Percentiles rank a stretch among this genome's conserved stretches.
Conservation (phyloP, 2,888 invertebrate species). For the Nomada fucata region DNA sequence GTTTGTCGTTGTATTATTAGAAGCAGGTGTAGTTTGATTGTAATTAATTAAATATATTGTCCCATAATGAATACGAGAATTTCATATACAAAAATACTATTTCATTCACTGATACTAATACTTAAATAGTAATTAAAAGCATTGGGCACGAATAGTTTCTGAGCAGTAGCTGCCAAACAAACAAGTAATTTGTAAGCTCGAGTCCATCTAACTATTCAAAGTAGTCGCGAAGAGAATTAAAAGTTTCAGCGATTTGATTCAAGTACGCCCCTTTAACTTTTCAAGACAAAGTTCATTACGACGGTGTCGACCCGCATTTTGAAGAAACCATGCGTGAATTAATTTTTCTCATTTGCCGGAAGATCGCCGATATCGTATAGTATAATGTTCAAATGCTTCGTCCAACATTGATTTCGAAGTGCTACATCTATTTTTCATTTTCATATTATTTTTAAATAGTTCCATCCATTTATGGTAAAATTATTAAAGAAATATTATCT, state of each 20-base stretch:
- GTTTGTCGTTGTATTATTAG: no score
- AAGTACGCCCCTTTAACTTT: constrained; percentile 11
- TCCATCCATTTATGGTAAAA: no score
- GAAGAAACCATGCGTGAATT: constrained; percentile 18
- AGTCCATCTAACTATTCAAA: constrained; percentile 43
- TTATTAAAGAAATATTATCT: no score
- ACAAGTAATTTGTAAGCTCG: constrained; percentile 32
- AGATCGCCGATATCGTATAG: neutral
- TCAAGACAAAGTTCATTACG: constrained; percentile 32
- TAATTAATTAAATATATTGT: no score
- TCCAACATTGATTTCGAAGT: no score
- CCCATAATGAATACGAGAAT: no score
- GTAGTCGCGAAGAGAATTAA: constrained; percentile 47
- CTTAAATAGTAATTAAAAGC: constrained; percentile 1
- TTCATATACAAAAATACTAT: neutral
- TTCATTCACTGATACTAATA: neutral
- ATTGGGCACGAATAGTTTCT: neutral
- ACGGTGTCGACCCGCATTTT: constrained; percentile 3
- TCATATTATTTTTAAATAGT: no score
- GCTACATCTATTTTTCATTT: no score
- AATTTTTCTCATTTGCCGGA: neutral
- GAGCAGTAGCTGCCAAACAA: constrained; percentile 7
- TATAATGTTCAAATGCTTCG: neutral
- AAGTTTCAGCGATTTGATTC: constrained; percentile 30
- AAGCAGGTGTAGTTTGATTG: no score